A percentile compares a stretch with the other conserved stretches of the same genome.
Evolutionary conservation across 2,113 vertebrate genomes (phyloP).

Genomic region (Alligator sinensis): DNA sequence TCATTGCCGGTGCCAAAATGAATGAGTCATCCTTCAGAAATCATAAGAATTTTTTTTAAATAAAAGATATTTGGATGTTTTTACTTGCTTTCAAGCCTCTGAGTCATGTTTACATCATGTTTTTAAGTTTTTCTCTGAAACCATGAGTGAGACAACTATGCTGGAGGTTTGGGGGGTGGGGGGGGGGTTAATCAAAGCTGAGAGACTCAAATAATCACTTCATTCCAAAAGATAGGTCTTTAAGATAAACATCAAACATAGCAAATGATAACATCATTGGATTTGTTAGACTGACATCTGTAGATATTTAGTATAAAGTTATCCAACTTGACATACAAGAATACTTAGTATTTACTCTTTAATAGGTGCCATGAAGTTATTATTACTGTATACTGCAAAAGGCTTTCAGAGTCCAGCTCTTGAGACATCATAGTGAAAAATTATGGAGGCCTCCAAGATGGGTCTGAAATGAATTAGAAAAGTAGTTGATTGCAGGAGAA

Average conservation of each 20-base stretch:
- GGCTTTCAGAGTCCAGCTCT: not conserved
- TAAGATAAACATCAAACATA: rapidly evolving
- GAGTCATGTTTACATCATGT: not conserved
- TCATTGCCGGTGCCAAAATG: too few species aligned
- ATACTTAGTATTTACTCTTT: not conserved
- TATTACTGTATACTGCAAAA: not conserved
- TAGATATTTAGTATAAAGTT: not conserved
- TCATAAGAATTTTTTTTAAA: not conserved
- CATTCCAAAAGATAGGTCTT: not conserved
- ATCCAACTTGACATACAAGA: not conserved
- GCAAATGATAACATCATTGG: not conserved
- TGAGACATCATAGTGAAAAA: not conserved
- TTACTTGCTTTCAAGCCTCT: not conserved
- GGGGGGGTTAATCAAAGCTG: not conserved
- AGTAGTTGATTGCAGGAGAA: not conserved
- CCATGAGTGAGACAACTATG: not conserved
- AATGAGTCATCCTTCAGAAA: too few species aligned
- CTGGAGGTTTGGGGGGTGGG: not conserved
- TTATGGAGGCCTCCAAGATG: not conserved
- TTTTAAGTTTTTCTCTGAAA: not conserved
- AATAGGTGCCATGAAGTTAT: not conserved
- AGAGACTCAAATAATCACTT: not conserved
- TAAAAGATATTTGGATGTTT: not conserved
- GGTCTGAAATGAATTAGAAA: not conserved
- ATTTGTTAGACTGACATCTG: rapidly evolving